Conservation (phyloP, 1,140 invertebrate genomes). For the Philopotamus ludificatus region DNA sequence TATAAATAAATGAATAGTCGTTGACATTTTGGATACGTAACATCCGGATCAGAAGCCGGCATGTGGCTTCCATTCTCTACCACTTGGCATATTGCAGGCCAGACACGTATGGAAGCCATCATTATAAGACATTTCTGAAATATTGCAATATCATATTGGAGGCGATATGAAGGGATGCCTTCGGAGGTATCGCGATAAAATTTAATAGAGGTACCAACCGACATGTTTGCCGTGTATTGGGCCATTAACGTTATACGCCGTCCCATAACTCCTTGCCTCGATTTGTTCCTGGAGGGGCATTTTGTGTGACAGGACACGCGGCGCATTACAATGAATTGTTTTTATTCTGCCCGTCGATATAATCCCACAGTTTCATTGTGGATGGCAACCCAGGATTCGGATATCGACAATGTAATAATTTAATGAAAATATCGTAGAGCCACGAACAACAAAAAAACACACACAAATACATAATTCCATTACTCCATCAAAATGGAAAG, state of each 20-base stretch:
- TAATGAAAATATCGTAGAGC: not conserved
- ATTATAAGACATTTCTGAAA: conserved; percentile 43
- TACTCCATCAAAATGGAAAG: not conserved
- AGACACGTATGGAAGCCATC: conserved; percentile 41
- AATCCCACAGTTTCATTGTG: not conserved
- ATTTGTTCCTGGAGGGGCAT: conserved; percentile 36
- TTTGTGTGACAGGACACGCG: conserved; percentile 17
- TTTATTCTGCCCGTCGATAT: not conserved
- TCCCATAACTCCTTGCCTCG: conserved; percentile 37
- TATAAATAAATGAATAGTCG: not conserved
- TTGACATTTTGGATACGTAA: no score
- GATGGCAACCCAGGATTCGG: not conserved
- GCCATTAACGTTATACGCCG: conserved; percentile 41
- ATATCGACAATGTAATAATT: not conserved
- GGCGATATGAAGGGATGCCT: conserved; percentile 37
- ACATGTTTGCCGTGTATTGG: conserved; percentile 40
- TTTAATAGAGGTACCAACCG: conserved; percentile 40
- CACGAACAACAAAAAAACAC: not conserved
- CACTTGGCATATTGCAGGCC: conserved; percentile 15
- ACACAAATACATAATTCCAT: not conserved
- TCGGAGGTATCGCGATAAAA: conserved; percentile 40
- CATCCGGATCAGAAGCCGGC: no score
- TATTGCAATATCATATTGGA: conserved; percentile 43
- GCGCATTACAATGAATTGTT: conserved; percentile 29
- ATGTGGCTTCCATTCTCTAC: conserved; percentile 3